Percentiles rank a stretch among this genome's conserved stretches.
Conservation (phyloP, 2,888 invertebrate species). For the Caenorhabditis virilis region DNA sequence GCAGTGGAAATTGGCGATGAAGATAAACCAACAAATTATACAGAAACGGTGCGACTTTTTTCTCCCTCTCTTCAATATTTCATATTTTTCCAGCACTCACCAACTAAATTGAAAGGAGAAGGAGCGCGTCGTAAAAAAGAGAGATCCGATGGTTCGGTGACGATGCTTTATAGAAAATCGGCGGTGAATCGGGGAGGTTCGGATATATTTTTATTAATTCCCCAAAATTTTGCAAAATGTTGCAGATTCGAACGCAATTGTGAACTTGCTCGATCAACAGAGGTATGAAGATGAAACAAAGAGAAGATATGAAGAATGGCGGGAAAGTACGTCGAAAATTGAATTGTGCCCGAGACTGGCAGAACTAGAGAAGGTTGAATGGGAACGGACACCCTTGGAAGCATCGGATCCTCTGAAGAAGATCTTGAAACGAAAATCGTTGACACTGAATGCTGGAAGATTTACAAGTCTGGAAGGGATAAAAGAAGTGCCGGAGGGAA, state of each 20-base stretch:
- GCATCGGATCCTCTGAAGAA: conserved; percentile 3
- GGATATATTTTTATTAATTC: too few relatives aligned
- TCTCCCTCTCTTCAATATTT: too few relatives aligned
- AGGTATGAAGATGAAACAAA: neutral
- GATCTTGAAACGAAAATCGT: conserved; percentile 15
- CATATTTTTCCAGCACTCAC: too few relatives aligned
- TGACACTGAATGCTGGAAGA: conserved; percentile 1
- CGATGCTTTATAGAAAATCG: neutral
- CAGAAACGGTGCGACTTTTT: too few relatives aligned
- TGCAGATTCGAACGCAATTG: neutral
- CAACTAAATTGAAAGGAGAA: too few relatives aligned
- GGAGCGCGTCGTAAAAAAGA: neutral
- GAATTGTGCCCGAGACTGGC: too few relatives aligned
- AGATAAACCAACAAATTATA: too few relatives aligned
- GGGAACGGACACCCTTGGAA: too few relatives aligned
- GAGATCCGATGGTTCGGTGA: neutral
- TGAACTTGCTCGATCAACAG: neutral
- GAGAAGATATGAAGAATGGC: neutral
- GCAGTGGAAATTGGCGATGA: too few relatives aligned
- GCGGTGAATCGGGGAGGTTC: too few relatives aligned
- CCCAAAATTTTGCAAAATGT: neutral
- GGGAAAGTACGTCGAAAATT: too few relatives aligned
- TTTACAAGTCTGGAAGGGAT: neutral
- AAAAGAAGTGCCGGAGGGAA: conserved; percentile 6
- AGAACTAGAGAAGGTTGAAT: too few relatives aligned